Percentiles rank a stretch among this genome's conserved stretches.
Conservation (phyloP, 1,140 invertebrate genomes). For the Heliothis virescens region DNA sequence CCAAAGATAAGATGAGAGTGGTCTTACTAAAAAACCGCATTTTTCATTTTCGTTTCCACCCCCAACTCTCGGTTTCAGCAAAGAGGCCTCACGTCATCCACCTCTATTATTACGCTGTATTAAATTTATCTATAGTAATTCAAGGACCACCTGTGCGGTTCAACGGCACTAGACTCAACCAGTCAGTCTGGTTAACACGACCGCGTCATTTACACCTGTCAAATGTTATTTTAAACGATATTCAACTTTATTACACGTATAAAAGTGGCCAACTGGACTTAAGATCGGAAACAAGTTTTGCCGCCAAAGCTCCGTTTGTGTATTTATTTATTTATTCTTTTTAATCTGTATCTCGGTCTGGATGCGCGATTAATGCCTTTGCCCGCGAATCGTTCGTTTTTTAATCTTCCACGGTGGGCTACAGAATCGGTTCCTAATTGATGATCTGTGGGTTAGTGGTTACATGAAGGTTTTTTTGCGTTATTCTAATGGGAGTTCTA, state of each 20-base stretch:
- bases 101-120: slow-evolving; percentile 80
- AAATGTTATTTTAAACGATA: slow-evolving; percentile 65
- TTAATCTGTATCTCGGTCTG: slow-evolving; percentile 75
- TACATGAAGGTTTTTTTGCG: neutral
- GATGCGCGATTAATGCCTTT: slow-evolving; percentile 72
- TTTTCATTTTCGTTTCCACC: neutral
- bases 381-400: slow-evolving; percentile 61
- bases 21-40: neutral
- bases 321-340: slow-evolving; percentile 75
- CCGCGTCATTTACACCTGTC: slow-evolving; percentile 76
- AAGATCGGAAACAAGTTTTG: slow-evolving; percentile 58
- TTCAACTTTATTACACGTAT: slow-evolving; percentile 64
- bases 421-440: slow-evolving; percentile 37
- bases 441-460: slow-evolving; percentile 16
- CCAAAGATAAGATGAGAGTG: neutral
- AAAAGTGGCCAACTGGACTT: slow-evolving; percentile 52
- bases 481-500: too few relatives aligned
- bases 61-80: slow-evolving; percentile 63
- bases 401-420: slow-evolving; percentile 68
- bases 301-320: slow-evolving; percentile 74
- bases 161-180: slow-evolving; percentile 81
- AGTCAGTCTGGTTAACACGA: slow-evolving; percentile 79
- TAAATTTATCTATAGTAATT: slow-evolving; percentile 83
- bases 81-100: slow-evolving; percentile 63
- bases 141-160: slow-evolving; percentile 82